Evolutionary conservation across 1,140 invertebrate species (phyloP).

Genomic region (Augochlora pura): DNA sequence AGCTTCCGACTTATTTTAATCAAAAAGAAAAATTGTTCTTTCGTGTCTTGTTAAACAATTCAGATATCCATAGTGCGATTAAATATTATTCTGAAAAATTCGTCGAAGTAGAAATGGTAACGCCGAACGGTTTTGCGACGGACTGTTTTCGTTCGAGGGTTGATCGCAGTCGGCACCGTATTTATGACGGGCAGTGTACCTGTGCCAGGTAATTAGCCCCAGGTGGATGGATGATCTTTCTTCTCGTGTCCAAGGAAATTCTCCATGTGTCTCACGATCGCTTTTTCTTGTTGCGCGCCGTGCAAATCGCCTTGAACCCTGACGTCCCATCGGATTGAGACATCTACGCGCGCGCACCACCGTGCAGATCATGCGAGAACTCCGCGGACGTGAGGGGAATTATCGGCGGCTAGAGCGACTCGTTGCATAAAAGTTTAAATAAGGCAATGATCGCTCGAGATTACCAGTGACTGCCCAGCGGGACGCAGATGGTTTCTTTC

Average conservation of each 20-base stretch:
- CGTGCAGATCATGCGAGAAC: slow-evolving; percentile 64
- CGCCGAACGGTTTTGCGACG: too few species aligned
- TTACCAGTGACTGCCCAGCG: slow-evolving; percentile 24
- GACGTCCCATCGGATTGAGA: slow-evolving; percentile 71
- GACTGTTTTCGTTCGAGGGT: too few species aligned
- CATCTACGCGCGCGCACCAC: slow-evolving; percentile 66
- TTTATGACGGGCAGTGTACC: too few species aligned
- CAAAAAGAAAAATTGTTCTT: too few species aligned
- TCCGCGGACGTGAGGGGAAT: slow-evolving; percentile 70
- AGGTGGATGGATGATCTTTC: not conserved
- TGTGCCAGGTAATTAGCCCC: not conserved
- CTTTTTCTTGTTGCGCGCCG: slow-evolving; percentile 34
- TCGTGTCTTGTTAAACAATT: too few species aligned
- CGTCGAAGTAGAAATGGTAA: too few species aligned
- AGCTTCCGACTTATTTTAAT: too few species aligned
- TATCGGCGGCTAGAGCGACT: slow-evolving; percentile 50
- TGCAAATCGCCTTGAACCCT: slow-evolving; percentile 51
- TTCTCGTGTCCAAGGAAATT: not conserved
- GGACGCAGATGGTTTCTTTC: slow-evolving; percentile 42
- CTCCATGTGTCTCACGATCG: slow-evolving; percentile 8
- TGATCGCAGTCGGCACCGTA: too few species aligned
- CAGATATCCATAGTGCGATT: too few species aligned
- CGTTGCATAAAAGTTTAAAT: slow-evolving; percentile 57
- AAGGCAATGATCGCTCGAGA: slow-evolving; percentile 62
- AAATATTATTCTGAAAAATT: too few species aligned